Evolutionary conservation across 2,797 vertebrate species (phyloP).

Genomic region (Cephalopachus bancanus): DNA sequence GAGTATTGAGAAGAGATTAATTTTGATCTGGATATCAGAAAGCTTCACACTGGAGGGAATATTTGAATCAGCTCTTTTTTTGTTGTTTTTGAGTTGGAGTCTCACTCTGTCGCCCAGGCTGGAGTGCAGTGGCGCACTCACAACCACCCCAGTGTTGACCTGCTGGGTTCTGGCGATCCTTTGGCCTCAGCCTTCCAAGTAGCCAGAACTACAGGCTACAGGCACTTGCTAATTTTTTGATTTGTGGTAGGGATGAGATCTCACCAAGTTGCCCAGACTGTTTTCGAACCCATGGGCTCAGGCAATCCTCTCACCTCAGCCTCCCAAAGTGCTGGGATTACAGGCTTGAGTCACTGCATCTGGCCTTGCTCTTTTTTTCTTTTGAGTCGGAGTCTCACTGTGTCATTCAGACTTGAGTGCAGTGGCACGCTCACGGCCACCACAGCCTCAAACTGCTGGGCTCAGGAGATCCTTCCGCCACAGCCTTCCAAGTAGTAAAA

Average conservation of each 20-base stretch:
- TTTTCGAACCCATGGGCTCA: not conserved
- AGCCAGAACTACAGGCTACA: not conserved
- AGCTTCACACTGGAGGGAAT: conserved; percentile 4
- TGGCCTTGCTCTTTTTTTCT: not conserved
- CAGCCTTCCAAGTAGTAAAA: not conserved
- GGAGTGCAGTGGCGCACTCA: not conserved
- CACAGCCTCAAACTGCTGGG: not conserved
- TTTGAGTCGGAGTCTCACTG: not conserved
- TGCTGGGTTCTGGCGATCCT: not conserved
- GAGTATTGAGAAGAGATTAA: not conserved
- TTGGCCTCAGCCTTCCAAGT: not conserved
- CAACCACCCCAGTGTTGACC: not conserved
- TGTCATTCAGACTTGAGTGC: not conserved
- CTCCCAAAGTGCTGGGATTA: not conserved
- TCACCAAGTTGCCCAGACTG: not conserved
- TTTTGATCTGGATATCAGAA: not conserved
- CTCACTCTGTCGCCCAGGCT: not conserved
- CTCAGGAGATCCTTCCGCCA: not conserved
- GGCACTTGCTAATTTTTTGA: not conserved
- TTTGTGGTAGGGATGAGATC: not conserved
- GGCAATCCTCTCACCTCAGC: not conserved
- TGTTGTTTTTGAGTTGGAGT: not conserved
- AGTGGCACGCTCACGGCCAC: not conserved
- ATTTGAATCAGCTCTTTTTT: not conserved
- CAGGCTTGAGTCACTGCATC: not conserved